Conservation (phyloP, 2,113 vertebrate species). For the Sprattus sprattus region DNA sequence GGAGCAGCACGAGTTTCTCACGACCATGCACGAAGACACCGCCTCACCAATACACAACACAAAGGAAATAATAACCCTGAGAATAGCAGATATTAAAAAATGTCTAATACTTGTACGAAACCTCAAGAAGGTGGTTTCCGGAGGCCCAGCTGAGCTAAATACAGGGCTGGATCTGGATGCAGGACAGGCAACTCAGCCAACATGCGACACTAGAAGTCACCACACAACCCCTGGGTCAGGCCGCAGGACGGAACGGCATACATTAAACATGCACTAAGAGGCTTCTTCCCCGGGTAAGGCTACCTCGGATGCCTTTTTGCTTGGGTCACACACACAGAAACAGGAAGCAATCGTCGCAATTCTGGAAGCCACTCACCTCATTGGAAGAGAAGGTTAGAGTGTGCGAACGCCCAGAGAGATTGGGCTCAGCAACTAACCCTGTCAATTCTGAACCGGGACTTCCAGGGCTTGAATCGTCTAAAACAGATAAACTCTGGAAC, state of each 20-base stretch:
- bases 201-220: neutral
- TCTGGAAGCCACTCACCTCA: conserved; percentile 81
- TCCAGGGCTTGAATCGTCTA: conserved; percentile 88
- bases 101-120: neutral
- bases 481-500: conserved; percentile 91
- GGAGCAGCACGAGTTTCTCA: neutral
- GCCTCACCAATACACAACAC: neutral
- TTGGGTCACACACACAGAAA: conserved; percentile 25
- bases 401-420: conserved; percentile 89
- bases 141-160: neutral
- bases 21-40: neutral
- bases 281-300: neutral
- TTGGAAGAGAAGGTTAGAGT: conserved; percentile 94
- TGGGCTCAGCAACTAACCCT: conserved; percentile 91
- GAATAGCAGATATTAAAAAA: neutral
- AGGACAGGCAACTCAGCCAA: neutral
- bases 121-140: no score
- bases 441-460: conserved; percentile 85
- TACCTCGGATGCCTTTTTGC: neutral
- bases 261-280: neutral
- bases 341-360: conserved; percentile 15
- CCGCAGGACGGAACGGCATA: neutral
- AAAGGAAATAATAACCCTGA: neutral
- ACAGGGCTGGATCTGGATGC: neutral
- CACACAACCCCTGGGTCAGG: neutral